Evolutionary conservation across 1,140 invertebrate genomes (phyloP), one percentile per base, ranked within the genome.

Genomic region (Drosophila simulans): DNA sequence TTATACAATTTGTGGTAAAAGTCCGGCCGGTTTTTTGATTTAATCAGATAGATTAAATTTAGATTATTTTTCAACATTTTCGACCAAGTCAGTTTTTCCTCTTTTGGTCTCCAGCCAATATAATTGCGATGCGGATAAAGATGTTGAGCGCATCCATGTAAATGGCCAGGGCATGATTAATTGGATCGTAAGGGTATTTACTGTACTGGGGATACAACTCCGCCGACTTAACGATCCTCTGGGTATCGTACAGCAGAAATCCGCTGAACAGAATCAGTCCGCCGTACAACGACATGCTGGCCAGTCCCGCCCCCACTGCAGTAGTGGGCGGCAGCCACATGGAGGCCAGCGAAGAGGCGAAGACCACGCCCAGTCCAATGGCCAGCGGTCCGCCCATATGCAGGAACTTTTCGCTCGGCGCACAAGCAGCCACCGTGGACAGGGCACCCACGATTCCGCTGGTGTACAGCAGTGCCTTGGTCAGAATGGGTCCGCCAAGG

Each of bases 111-210:
- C 59, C 55, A 20, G 96, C 95, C 56, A 99, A 90, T 75, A 99
- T 98, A 78, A 95, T 96, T 1, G 96, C 97, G 81, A 99, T 96
- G 76, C 98, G 94, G 77, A 99, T 96, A 92, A 99, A 99, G 81
- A 99, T 99, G 92, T 99, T 99, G 5, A 99, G 88, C 1, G 97
- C 96, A 91, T 99, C 98, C 94, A 99, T 93, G 91, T 99, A 99
- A 76, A 99, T 97, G 7, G 96, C 96, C 79, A 99, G 95, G 0
- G 97, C 97, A 43, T 97, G 98, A 93, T 99, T 99, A 63, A 99
- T 95, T 0, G 99, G 99, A 94, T 99, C 99, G 92, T 95, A 99
- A 13, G 94, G 95, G 49, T 92, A 92, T 40, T 93, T 93, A 55
- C 93, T 93, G 89, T 96, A 95, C 27, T 93, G 75, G 13, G 98